Percentiles rank a stretch among this genome's conserved stretches.
Conservation (phyloP, 1,140 invertebrate genomes). For the Thrips palmi region DNA sequence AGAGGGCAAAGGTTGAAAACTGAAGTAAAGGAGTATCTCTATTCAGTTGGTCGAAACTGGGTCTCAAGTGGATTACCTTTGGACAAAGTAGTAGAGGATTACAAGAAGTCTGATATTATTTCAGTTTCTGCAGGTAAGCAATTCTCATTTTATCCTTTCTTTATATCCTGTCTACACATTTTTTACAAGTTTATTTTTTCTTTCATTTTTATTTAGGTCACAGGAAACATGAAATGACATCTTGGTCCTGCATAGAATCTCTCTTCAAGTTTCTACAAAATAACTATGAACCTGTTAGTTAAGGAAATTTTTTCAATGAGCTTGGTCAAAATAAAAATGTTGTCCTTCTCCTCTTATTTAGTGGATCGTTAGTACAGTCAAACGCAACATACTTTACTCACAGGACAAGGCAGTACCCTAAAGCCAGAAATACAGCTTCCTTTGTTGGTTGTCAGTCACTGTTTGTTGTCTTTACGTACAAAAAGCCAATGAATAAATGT, state of each 20-base stretch:
- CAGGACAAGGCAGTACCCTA: too few species aligned
- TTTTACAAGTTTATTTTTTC: slow-evolving; percentile 8
- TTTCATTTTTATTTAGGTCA: slow-evolving; percentile 22
- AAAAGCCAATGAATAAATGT: too few species aligned
- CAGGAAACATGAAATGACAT: slow-evolving; percentile 32
- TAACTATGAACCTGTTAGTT: slow-evolving; percentile 19
- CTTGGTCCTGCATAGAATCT: slow-evolving; percentile 29
- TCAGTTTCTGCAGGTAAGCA: slow-evolving; percentile 27
- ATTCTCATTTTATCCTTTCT: background rate
- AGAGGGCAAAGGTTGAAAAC: slow-evolving; percentile 15
- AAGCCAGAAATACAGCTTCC: too few species aligned
- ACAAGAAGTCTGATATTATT: slow-evolving; percentile 20
- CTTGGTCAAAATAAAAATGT: too few species aligned
- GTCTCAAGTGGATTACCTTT: slow-evolving; percentile 25
- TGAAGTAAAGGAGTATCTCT: slow-evolving; percentile 20
- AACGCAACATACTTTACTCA: too few species aligned
- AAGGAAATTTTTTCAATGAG: too few species aligned
- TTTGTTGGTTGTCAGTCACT: too few species aligned
- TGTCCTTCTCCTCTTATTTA: too few species aligned
- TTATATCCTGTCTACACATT: background rate
- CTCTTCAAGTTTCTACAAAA: slow-evolving; percentile 30
- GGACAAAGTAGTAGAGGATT: slow-evolving; percentile 18
- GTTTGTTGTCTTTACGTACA: too few species aligned
- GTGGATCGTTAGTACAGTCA: too few species aligned
- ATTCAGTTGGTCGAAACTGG: slow-evolving; percentile 29